Conservation (phyloP, 2,113 vertebrate genomes). For the Neogale vison region DNA sequence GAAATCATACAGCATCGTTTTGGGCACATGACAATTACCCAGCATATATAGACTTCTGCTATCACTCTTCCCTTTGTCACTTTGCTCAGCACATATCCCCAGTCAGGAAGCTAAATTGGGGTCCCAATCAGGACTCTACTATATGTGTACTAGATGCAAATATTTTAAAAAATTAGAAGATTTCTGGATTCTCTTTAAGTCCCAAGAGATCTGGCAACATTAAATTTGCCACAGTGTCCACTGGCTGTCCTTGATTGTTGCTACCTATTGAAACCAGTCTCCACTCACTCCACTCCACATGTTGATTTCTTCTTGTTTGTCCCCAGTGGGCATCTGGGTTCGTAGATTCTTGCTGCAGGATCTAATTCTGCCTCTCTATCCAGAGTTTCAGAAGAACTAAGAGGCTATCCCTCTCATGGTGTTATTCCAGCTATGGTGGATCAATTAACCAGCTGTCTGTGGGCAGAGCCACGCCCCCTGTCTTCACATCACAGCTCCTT, state of each 20-base stretch:
- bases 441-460: conserved; percentile 35
- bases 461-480: background rate
- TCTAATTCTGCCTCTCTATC: background rate
- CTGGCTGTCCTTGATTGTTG: too few relatives aligned
- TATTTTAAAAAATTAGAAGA: background rate
- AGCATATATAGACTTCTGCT: background rate
- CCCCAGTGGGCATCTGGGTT: background rate
- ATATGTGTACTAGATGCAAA: background rate
- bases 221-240: background rate
- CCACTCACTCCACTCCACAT: background rate
- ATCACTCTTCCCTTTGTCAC: background rate
- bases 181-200: background rate
- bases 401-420: background rate
- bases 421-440: conserved; percentile 1
- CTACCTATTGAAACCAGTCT: background rate
- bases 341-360: background rate
- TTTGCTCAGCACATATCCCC: background rate
- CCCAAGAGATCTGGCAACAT: background rate
- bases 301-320: background rate
- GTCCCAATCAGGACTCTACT: background rate
- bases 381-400: background rate
- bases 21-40: background rate
- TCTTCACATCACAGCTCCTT: background rate
- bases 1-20: background rate
- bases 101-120: background rate